Evolutionary conservation across 35 echinoderm and acorn worm genomes (phyloP), one percentile per base, ranked within the genome.

Genomic region (Nesometra sesokonis): DNA sequence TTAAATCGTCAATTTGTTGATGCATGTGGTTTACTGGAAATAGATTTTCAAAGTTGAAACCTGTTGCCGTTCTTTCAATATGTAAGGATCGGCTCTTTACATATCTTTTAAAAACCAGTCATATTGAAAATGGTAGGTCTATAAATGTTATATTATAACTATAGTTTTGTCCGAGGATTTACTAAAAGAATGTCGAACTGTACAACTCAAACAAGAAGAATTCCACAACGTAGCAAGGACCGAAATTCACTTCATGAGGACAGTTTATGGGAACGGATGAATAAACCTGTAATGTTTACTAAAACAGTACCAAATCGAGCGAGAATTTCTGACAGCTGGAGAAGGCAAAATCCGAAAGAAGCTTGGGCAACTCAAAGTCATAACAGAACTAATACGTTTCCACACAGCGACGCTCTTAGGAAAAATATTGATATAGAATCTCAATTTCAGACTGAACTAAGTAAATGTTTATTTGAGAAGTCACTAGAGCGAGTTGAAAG

Each of bases 391-490:
- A 67, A 67, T 67, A 67, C 52, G 2, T 67, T 67, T 27, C 52
- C 52, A 19, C 8, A 19, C 23, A 67, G 52, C 23, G 52, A 17
- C 23, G 52, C 9, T 2, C 23, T 67, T 67, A 11, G 21, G 23
- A 67, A 67, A 19, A 67, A 67, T 67, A 67, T 67, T 67, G 86
- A 87, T 40, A 37, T 87, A 13, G 86, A 87, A 87, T 87, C 86
- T 0, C 77, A 87, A 35, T 87, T 87, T 35, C 86, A 87, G 35
- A 77, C 77, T 30, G 86, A 87, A 40, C 35, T 87, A 2, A 78
- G 86, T 43, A 87, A 87, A 87, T 87, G 86, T 37, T 57, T 87
- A 29, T 87, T 87, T 78, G 86, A 87, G n/a, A 87, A 78, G 33
- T 37, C 86, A 17, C 77, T 87, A 0, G 77, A 87, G 37, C 39